phyloP scores from a whole-genome alignment of 2,888 invertebrate genomes.

The Ptychoptera contaminata region DNA sequence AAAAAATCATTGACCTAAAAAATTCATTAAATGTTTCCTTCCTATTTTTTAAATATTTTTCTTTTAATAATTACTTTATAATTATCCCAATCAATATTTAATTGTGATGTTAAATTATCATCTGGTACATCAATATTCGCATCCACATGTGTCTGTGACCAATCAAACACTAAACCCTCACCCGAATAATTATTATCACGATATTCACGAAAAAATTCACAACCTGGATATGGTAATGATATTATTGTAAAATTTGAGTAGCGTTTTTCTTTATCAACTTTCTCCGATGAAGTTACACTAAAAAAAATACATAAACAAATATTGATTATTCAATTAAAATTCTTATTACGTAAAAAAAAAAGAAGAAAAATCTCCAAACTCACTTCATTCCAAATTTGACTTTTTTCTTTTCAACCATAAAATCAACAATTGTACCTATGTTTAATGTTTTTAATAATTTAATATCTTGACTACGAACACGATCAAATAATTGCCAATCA shows the following conservation, averaged over 20 bases:
- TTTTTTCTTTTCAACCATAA: constrained; percentile 75
- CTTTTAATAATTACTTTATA: constrained; percentile 34
- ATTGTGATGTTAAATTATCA: constrained; percentile 33
- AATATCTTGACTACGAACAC: constrained; percentile 50
- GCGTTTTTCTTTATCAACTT: constrained; percentile 61
- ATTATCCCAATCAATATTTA: constrained; percentile 44
- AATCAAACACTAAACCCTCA: constrained; percentile 51
- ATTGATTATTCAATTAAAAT: neutral
- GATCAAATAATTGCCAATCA: constrained; percentile 44
- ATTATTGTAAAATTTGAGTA: constrained; percentile 57
- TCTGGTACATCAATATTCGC: constrained; percentile 45
- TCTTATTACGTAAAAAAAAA: neutral
- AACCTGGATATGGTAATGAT: constrained; percentile 67
- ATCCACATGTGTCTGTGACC: constrained; percentile 53
- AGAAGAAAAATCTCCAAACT: constrained; percentile 22
- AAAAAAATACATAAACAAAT: constrained; percentile 14
- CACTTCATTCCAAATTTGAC: constrained; percentile 67
- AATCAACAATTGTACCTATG: constrained; percentile 58
- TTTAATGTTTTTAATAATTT: constrained; percentile 50
- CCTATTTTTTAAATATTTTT: no score
- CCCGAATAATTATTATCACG: constrained; percentile 53
- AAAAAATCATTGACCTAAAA: no score
- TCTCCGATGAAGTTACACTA: constrained; percentile 69
- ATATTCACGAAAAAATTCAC: constrained; percentile 65
- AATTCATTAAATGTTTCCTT: no score